Evolutionary conservation across 1,140 invertebrate species (phyloP), one percentile per base, ranked within the genome.

Genomic region (Lasioglossum baleicum): DNA sequence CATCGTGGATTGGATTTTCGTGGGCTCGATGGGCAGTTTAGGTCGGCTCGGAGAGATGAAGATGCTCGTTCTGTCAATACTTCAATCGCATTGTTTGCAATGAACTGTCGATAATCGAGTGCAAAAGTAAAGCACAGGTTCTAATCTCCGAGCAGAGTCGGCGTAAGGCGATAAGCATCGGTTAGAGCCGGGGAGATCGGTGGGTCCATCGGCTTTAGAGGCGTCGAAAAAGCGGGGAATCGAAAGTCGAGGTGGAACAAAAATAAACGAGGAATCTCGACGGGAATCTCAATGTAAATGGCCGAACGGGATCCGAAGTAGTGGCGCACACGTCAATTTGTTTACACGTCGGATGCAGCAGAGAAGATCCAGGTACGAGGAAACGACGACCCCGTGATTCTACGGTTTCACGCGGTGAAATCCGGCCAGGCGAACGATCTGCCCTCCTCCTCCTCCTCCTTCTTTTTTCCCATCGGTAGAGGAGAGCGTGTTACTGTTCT

Each of bases 351-450:
- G 61, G 22, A 73, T 79, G 70, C 76, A 73, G 58, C 35, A 66
- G 69, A 56, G 76, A 73, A 79, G 76, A 79, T 79, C 72, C 76
- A 73, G 76, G 63, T 68, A 70, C 31, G 73, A 81, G 79, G 72
- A 76, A 81, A 68, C 71, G 79, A 64, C 75, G 75, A 78, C 67
- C 76, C 72, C 70, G 63, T 86, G 83, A 86, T 84, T 86, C 70
- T 53, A 68, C 76, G 35, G 73, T 82, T 80, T 82, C 67, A 66
- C 75, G 72, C 68, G 75, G 65, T 72, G 75, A 83, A 87, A 68
- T 20, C 53, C 60, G 40, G 26, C 61, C 64, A 56, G 64, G 60
- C 77, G 65, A 82, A 71, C 76, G 83, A 82, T 86, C 71, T 70
- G 58, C 75, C 81, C 77, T 78, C 77, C 58, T 66, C 35, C 42